Conservation (phyloP, 2,113 vertebrate species). For the Rattus rattus region DNA sequence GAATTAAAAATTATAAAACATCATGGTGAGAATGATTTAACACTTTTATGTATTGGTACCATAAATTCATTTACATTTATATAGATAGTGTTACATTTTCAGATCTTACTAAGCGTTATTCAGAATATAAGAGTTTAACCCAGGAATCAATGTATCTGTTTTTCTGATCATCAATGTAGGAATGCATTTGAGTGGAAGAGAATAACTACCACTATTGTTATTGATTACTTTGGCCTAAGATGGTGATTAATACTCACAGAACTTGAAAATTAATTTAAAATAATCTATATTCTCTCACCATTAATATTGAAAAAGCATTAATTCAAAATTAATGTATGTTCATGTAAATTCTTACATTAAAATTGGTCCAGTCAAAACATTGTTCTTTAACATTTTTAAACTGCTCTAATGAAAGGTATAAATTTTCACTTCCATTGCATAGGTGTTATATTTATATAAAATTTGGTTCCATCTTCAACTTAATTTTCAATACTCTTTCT, state of each 20-base stretch:
- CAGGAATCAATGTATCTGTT: constrained; percentile 5
- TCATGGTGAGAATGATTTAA: background rate
- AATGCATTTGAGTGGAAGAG: background rate
- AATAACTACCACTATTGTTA: constrained; percentile 40
- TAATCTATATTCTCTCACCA: background rate
- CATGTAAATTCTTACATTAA: background rate
- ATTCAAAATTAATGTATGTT: background rate
- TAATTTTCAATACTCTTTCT: background rate
- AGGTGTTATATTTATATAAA: background rate
- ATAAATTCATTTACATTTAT: background rate
- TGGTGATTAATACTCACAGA: background rate
- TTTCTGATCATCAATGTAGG: background rate
- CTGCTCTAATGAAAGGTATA: constrained; percentile 1
- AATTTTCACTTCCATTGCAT: background rate
- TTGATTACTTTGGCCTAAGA: background rate
- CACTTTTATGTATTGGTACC: background rate
- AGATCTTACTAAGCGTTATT: background rate
- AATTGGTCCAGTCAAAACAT: background rate
- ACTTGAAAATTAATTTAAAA: background rate
- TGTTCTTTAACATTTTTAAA: background rate
- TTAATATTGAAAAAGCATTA: background rate
- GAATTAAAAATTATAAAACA: background rate
- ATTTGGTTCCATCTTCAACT: background rate
- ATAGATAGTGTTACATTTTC: background rate
- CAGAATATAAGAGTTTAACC: background rate